These are phyloP conservation scores for Myotis lucifugus DNA, from an alignment of 2,113 vertebrate species.

Conservation along the genomic window DNA sequence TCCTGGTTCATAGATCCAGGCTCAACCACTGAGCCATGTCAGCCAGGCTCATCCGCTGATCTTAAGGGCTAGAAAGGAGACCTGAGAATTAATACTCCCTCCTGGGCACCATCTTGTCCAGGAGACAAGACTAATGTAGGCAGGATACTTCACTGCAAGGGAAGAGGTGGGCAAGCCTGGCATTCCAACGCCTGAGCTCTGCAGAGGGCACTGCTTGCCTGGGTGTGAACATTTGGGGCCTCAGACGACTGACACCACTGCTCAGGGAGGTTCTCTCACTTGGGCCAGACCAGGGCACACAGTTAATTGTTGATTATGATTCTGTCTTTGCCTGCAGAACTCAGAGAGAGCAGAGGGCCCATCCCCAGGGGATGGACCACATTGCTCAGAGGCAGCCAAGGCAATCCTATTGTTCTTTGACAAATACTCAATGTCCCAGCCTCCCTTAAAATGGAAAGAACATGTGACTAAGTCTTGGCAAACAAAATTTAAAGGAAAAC, in stretches of 20 bases:
- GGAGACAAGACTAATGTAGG: neutral
- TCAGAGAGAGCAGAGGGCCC: neutral
- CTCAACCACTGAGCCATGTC: too few species aligned
- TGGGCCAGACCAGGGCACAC: neutral
- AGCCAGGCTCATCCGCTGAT: neutral
- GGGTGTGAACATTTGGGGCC: neutral
- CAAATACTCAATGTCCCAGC: slow-evolving; percentile 42
- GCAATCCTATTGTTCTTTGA: neutral
- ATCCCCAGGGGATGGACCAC: neutral
- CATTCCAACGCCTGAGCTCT: slow-evolving; percentile 1
- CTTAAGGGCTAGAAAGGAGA: neutral
- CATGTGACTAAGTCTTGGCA: neutral
- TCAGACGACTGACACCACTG: neutral
- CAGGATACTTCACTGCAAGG: neutral
- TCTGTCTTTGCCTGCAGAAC: neutral
- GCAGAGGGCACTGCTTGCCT: neutral
- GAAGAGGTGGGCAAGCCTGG: neutral
- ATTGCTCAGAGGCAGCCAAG: neutral
- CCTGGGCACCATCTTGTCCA: neutral
- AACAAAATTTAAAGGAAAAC: neutral
- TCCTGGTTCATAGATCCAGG: too few species aligned
- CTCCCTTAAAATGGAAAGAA: slow-evolving; percentile 26
- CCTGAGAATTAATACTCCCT: neutral
- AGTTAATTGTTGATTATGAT: neutral
- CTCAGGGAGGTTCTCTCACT: neutral